Conservation (phyloP, 2,888 invertebrate species). For the Drosophila testacea region DNA sequence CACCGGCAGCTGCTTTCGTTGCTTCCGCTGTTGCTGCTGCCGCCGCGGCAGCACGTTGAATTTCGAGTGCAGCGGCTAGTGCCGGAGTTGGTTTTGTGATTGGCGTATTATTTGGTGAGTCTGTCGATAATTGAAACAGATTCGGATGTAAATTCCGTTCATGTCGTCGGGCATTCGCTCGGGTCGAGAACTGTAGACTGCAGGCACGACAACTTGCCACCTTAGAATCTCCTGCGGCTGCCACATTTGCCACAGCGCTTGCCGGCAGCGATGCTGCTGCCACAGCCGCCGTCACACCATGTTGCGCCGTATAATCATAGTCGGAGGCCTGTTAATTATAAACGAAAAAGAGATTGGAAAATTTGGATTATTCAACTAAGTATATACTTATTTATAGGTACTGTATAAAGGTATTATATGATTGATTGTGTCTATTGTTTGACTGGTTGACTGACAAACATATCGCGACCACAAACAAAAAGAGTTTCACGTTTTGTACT, state of each 20-base stretch:
- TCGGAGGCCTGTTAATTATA: conserved; percentile 57
- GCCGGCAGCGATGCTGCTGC: conserved; percentile 68
- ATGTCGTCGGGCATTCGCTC: conserved; percentile 85
- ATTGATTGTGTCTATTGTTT: background rate
- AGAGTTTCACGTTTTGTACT: background rate
- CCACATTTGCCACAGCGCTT: conserved; percentile 71
- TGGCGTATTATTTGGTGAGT: conserved; percentile 74
- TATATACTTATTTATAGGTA: background rate
- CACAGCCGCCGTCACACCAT: conserved; percentile 66
- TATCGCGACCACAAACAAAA: background rate
- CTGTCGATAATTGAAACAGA: conserved; percentile 76
- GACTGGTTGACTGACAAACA: background rate
- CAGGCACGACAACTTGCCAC: conserved; percentile 85
- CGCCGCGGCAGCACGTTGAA: conserved; percentile 77
- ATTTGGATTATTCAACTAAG: background rate
- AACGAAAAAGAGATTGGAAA: background rate
- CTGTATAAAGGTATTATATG: background rate
- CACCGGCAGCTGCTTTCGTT: conserved; percentile 71
- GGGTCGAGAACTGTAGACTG: conserved; percentile 84
- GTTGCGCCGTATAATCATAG: conserved; percentile 70
- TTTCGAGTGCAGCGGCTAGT: conserved; percentile 79
- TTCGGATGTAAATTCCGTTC: conserved; percentile 85
- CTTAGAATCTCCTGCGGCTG: conserved; percentile 77
- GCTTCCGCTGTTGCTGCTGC: conserved; percentile 75
- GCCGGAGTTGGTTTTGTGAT: conserved; percentile 81